These are phyloP conservation scores for Drosophila demipolita DNA, from an alignment of 2,888 invertebrate genomes.

Conservation along the genomic window DNA sequence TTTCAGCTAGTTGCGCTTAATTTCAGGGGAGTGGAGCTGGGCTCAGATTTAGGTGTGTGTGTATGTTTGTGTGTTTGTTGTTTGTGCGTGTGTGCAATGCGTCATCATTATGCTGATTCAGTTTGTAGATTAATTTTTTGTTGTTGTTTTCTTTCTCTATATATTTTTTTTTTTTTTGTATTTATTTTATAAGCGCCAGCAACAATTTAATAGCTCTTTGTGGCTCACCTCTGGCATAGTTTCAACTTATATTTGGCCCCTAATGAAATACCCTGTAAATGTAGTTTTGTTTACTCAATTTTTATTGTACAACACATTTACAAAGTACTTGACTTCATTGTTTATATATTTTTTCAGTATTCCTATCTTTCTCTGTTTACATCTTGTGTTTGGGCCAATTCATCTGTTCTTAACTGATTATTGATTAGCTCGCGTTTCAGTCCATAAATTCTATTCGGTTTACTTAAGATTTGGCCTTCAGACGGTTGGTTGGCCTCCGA, in stretches of 20 bases:
- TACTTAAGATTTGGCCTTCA: constrained; percentile 28
- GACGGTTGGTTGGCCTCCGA: not conserved
- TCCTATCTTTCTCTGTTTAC: not conserved
- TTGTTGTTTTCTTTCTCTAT: not conserved
- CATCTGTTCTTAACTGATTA: constrained; percentile 25
- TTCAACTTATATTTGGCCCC: not conserved
- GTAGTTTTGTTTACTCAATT: not conserved
- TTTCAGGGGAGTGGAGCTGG: constrained; percentile 3
- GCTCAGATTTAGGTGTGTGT: constrained; percentile 12
- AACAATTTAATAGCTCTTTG: constrained; percentile 7
- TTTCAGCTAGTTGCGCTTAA: constrained; percentile 24
- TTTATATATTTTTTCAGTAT: not conserved
- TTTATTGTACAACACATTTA: not conserved
- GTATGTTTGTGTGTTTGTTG: not conserved
- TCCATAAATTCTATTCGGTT: constrained; percentile 26
- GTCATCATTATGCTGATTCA: constrained; percentile 38
- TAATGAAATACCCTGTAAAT: not conserved
- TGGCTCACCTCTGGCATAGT: constrained; percentile 9
- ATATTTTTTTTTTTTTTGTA: not conserved
- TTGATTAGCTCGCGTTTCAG: constrained; percentile 34
- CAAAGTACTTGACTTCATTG: not conserved
- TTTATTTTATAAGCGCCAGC: constrained; percentile 8
- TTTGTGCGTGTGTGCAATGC: constrained; percentile 23
- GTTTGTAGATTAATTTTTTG: constrained; percentile 22
- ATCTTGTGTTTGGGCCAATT: constrained; percentile 7